Evolutionary conservation across 1,140 invertebrate genomes (phyloP), one percentile per base, ranked within the genome.

Genomic region (Drosophila ananassae): DNA sequence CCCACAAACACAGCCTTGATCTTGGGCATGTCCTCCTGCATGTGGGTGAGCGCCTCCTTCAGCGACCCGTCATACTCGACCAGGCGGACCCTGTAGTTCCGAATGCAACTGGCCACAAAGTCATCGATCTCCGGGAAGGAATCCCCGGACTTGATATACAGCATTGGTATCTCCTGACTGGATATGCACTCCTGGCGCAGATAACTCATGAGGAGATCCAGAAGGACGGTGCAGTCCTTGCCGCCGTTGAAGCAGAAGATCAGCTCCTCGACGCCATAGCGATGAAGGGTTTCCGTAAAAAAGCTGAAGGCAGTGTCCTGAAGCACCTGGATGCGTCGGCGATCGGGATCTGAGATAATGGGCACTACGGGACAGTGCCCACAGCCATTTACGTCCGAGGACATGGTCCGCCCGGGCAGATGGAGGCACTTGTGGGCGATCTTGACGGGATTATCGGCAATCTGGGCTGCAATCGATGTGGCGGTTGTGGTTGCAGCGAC

Each of bases 181-280:
- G 47, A 53, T 24, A 91, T 77, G n/a, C 50, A 48, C 17, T 77
- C 48, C 12, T 57, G 48, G 4, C 64, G 72, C 2, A 77, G 81
- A 37, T 69, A 89, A 2, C 76, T 57, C 79, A 89, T 89, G 13
- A 91, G 21, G 25, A 99, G 91, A 92, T 99, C 96, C 55, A 99
- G 92, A 13, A 99, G 93, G 1, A 96, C 97, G 2, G 97, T 98
- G 90, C 98, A 99, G 93, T 99, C 98, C 93, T 99, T 99, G 6
- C 98, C 98, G 25, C 98, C 98, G 92, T 99, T 99, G 87, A 99
- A 99, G 58, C 97, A 96, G 32, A 99, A 85, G 87, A 97, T 97
- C 47, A 98, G 91, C 92, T 97, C 95, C 69, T 96, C 93, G 21
- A 94, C 67, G 37, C 93, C 92, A 81, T 95, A 97, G 48, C 91